Conservation (phyloP, 92 coral and sea anemone genomes). For the Muricea muricata region DNA sequence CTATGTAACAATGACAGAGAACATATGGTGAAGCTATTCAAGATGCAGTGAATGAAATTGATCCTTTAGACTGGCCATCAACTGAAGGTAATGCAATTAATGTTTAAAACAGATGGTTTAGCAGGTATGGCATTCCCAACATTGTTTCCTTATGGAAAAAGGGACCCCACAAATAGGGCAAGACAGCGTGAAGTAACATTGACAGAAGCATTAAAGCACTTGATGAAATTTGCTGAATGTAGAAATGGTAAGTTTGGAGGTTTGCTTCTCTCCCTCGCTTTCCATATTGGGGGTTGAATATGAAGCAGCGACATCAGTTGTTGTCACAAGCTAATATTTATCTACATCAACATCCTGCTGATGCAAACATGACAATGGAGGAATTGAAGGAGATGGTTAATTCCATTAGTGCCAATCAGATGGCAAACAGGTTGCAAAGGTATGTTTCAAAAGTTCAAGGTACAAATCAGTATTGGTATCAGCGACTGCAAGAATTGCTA, state of each 20-base stretch:
- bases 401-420: background rate
- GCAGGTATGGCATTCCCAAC: constrained; percentile 83
- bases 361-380: constrained; percentile 5
- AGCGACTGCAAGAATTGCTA: no score
- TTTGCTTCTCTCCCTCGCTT: no score
- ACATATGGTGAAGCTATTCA: background rate
- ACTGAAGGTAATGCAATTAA: constrained; percentile 55
- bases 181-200: constrained; percentile 13
- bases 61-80: constrained; percentile 8
- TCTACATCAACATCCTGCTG: constrained; percentile 16
- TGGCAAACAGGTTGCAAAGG: no score
- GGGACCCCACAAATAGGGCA: constrained; percentile 76
- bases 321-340: constrained; percentile 35
- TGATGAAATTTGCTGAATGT: constrained; percentile 14
- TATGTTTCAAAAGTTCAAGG: no score
- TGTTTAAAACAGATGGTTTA: constrained; percentile 67
- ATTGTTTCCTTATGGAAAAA: constrained; percentile 71
- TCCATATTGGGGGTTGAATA: constrained; percentile 23
- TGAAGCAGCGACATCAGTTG: constrained; percentile 25
- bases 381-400: constrained; percentile 37
- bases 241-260: no score
- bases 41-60: background rate
- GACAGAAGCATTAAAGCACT: background rate
- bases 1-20: constrained; percentile 8
- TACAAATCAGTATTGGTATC: no score